Conservation (phyloP, 2,113 vertebrate genomes). For the Pleuronectes platessa region DNA sequence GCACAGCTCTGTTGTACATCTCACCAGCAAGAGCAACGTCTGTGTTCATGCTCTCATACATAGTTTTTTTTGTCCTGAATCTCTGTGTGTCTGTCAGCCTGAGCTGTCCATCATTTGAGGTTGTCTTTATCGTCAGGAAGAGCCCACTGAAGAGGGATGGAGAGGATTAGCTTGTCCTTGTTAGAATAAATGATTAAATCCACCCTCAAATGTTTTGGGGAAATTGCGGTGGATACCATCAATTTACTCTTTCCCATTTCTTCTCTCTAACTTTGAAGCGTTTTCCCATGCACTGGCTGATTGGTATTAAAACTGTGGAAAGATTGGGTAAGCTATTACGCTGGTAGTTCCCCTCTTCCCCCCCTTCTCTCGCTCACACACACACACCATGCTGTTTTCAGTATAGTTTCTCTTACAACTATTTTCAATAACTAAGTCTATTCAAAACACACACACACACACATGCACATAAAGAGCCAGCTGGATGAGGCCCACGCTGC, state of each 20-base stretch:
- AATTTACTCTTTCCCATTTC: slow-evolving; percentile 38
- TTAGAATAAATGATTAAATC: slow-evolving; percentile 60
- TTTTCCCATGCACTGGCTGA: slow-evolving; percentile 45
- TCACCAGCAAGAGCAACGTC: slow-evolving; percentile 49
- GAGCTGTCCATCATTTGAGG: too few relatives aligned
- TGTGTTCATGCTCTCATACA: slow-evolving; percentile 70
- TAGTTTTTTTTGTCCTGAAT: slow-evolving; percentile 60
- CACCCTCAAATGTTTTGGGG: slow-evolving; percentile 43
- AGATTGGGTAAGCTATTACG: slow-evolving; percentile 54
- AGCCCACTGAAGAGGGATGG: too few relatives aligned
- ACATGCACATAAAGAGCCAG: slow-evolving; percentile 65
- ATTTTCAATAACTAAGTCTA: slow-evolving; percentile 53
- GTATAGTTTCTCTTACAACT: slow-evolving; percentile 54
- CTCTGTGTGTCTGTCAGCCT: slow-evolving; percentile 11
- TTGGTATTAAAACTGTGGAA: slow-evolving; percentile 57
- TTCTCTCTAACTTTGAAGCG: slow-evolving; percentile 51
- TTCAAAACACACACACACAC: slow-evolving; percentile 67
- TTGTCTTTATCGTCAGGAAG: too few relatives aligned
- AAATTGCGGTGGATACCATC: slow-evolving; percentile 53
- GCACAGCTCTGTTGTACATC: slow-evolving; percentile 59
- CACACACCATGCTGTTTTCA: slow-evolving; percentile 47
- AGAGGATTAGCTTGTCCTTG: slow-evolving; percentile 1
- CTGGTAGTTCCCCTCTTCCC: slow-evolving; percentile 14
- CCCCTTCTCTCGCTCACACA: not conserved
- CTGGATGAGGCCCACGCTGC: slow-evolving; percentile 72